A percentile compares a stretch with the other conserved stretches of the same genome.
These are phyloP conservation scores for Nemotelus pantherinus DNA, from an alignment of 2,888 invertebrate species.

Conservation along the genomic window DNA sequence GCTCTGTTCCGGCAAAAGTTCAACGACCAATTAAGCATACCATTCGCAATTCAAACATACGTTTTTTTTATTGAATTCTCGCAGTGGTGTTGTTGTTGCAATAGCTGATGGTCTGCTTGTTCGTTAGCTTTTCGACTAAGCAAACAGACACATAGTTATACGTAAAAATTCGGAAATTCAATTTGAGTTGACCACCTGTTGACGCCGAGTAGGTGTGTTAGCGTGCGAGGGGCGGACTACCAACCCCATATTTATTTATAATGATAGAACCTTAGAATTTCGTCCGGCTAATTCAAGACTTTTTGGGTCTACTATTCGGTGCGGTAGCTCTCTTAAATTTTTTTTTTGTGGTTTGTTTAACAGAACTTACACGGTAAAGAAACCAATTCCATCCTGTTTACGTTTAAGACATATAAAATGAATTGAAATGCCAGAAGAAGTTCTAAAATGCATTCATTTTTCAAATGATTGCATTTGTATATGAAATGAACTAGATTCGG, in stretches of 20 bases:
- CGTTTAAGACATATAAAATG: too few relatives aligned
- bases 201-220: not conserved
- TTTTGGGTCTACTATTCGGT: too few relatives aligned
- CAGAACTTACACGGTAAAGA: too few relatives aligned
- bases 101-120: not conserved
- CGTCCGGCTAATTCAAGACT: too few relatives aligned
- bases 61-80: constrained; percentile 13
- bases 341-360: too few relatives aligned
- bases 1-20: constrained; percentile 44
- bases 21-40: constrained; percentile 50
- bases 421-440: too few relatives aligned
- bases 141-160: not conserved
- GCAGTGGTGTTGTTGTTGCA: not conserved
- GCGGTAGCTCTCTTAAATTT: too few relatives aligned
- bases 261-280: too few relatives aligned
- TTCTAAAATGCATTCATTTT: too few relatives aligned
- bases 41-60: constrained; percentile 46
- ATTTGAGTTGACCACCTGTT: constrained; percentile 1
- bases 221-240: constrained; percentile 20
- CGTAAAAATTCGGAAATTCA: not conserved
- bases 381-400: too few relatives aligned
- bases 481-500: too few relatives aligned
- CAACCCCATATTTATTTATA: constrained; percentile 7
- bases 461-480: too few relatives aligned
- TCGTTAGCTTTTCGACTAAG: constrained; percentile 34